These are phyloP conservation scores for Alligator sinensis DNA, from an alignment of 2,113 vertebrate genomes.

Conservation along the genomic window DNA sequence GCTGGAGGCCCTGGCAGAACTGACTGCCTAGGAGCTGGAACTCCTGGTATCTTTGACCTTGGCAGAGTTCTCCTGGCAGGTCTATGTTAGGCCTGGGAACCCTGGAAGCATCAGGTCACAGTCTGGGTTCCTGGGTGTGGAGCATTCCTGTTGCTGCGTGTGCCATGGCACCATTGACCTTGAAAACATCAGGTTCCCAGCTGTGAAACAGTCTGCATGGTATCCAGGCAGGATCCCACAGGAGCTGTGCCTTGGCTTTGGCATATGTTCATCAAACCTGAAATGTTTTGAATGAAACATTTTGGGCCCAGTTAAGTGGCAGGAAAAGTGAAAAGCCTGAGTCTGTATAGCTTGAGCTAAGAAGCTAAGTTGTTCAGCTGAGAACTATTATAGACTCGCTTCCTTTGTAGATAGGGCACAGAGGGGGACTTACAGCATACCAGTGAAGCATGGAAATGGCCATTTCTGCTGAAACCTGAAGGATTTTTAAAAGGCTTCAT, in stretches of 20 bases:
- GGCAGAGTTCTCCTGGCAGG: not conserved
- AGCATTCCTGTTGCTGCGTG: too few relatives aligned
- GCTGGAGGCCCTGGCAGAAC: too few relatives aligned
- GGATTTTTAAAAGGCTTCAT: not conserved
- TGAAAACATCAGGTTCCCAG: not conserved
- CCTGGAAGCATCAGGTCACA: not conserved
- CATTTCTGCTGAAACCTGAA: conserved; percentile 8
- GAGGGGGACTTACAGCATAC: not conserved
- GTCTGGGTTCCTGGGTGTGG: not conserved
- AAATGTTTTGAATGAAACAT: not conserved
- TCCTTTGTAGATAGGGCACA: not conserved
- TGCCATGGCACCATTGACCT: not conserved
- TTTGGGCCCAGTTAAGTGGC: not conserved
- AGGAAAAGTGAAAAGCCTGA: not conserved
- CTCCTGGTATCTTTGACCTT: not conserved
- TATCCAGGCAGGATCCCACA: not conserved
- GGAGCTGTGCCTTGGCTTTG: not conserved
- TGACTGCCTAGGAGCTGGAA: too few relatives aligned
- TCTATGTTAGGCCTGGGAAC: not conserved
- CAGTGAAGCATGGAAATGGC: not conserved
- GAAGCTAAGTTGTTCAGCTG: not conserved
- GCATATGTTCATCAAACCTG: not conserved
- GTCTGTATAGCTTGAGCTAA: not conserved
- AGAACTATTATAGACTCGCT: not conserved
- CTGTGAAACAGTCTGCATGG: not conserved